Percentiles rank a stretch among this genome's conserved stretches.
These are phyloP conservation scores for Anaspis maculata DNA, from an alignment of 2,888 invertebrate species.

Conservation along the genomic window DNA sequence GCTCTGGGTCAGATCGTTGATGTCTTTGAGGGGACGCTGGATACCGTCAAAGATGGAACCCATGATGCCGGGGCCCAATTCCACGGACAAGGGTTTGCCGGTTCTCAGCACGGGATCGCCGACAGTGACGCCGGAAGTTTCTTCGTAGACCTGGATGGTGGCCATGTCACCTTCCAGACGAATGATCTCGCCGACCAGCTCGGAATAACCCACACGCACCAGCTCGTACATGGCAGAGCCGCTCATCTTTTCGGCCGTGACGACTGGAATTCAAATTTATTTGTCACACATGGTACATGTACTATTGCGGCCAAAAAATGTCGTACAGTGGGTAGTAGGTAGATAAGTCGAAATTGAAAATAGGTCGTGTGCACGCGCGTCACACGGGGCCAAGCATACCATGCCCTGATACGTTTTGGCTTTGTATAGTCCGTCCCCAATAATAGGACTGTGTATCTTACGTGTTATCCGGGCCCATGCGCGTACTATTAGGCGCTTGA, in stretches of 20 bases:
- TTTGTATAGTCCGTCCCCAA: no score
- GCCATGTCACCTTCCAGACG: constrained; percentile 99
- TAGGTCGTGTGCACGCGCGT: no score
- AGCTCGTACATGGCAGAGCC: constrained; percentile 99
- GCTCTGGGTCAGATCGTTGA: constrained; percentile 84
- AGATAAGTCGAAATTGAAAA: no score
- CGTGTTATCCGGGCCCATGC: no score
- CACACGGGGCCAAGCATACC: no score
- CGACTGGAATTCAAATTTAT: constrained; percentile 57
- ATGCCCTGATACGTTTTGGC: no score
- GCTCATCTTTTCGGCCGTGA: constrained; percentile 98
- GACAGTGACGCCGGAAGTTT: constrained; percentile 97
- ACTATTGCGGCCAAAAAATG: no score
- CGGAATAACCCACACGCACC: constrained; percentile 96
- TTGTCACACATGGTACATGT: constrained; percentile 1
- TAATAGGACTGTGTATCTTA: no score
- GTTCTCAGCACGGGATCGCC: constrained; percentile 98
- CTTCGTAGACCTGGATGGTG: constrained; percentile 96
- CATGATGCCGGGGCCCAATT: constrained; percentile 97
- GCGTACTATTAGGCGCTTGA: no score
- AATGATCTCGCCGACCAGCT: constrained; percentile 99
- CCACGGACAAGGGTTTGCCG: constrained; percentile 97
- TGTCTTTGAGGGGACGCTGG: constrained; percentile 96
- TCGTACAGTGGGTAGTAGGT: no score
- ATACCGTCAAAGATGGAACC: constrained; percentile 99